Base-by-base conservation (phyloP, 1,140 invertebrate genomes). In the Lordiphosa mommai region DNA sequence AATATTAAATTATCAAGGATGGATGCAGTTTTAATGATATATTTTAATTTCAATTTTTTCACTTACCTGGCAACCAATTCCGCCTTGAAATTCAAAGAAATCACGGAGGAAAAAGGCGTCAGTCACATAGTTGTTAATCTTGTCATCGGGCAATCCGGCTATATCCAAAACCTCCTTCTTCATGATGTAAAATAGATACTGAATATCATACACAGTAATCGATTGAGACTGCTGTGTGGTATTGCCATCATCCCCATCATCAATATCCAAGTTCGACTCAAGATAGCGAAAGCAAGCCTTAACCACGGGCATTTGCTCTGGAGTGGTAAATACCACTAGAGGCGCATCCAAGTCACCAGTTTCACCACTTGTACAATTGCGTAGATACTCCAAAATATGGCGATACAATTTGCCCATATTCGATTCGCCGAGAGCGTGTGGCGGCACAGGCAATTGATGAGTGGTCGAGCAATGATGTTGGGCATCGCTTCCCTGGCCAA, bases 391-490 rank as follows among this genome's bases (percentile, higher is more conserved):
- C 3, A 86, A 4, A 17, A 88, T 79, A 17, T 68, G 52, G 0
- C 10, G 23, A 34, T 86, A 86, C 4, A 88, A 32, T 6, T 57
- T 63, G 2, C n/a, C 64, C 47, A 88, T 57, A 34, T 87, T 40
- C 0, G 10, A 16, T 6, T 88, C 87, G 0, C 87, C 87, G 27
- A 86, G 10, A 7, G 87, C 87, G 2, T 67, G 47, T 0, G 87
- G 87, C 1, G 84, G 87, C 30, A 88, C 23, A 0, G 87, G 87
- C 8, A 88, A 38, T 4, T 57, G 43, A 27, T 88, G 87, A 0
- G 87, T 86, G 0, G 38, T 55, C 0, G 29, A 27, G 0, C 74
- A 14, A 37, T 88, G 76, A 7, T 60, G 38, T 16, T 57, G 49
- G 4, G 87, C 57, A 4, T 87, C 69, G 66, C 67, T 61, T 14